phyloP scores from a whole-genome alignment of 2,888 invertebrate species.

The Bruchidius siliquastri region DNA sequence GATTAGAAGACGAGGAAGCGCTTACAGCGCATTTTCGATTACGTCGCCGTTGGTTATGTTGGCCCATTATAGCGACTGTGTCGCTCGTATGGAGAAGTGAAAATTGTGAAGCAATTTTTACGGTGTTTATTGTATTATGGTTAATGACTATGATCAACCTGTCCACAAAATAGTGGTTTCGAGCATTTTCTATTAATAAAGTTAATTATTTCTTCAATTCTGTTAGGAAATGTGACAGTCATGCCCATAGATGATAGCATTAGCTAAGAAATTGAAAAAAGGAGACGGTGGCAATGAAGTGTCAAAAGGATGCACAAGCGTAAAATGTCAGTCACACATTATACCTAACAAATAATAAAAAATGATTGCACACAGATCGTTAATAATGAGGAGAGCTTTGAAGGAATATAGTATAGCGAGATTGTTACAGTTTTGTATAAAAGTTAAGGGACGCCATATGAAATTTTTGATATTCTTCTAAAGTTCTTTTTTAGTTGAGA shows the following conservation, averaged over 20 bases:
- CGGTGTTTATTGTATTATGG: no score
- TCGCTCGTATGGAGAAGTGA: no score
- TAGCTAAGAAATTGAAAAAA: background rate
- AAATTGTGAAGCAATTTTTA: no score
- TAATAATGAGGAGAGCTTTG: slow-evolving; percentile 8
- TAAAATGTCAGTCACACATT: slow-evolving; percentile 23
- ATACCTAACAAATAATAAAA: slow-evolving; percentile 11
- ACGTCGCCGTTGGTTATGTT: no score
- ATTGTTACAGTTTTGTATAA: slow-evolving; percentile 38
- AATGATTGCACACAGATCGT: slow-evolving; percentile 23
- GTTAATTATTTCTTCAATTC: no score
- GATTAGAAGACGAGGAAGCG: no score
- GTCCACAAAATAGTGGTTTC: no score
- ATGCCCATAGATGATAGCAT: background rate
- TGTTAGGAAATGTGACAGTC: no score
- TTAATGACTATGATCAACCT: no score
- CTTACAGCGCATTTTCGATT: no score
- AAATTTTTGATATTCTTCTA: slow-evolving; percentile 42
- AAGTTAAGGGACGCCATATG: slow-evolving; percentile 47
- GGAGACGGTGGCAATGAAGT: slow-evolving; percentile 3
- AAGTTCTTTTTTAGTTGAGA: slow-evolving; percentile 42
- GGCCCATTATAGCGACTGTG: no score
- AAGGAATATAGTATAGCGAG: slow-evolving; percentile 10
- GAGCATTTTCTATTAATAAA: no score
- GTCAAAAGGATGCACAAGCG: slow-evolving; percentile 15